A percentile compares a stretch with the other conserved stretches of the same genome.
Conservation (phyloP, 2,797 vertebrate species). For the Ambastaia sidthimunki region DNA sequence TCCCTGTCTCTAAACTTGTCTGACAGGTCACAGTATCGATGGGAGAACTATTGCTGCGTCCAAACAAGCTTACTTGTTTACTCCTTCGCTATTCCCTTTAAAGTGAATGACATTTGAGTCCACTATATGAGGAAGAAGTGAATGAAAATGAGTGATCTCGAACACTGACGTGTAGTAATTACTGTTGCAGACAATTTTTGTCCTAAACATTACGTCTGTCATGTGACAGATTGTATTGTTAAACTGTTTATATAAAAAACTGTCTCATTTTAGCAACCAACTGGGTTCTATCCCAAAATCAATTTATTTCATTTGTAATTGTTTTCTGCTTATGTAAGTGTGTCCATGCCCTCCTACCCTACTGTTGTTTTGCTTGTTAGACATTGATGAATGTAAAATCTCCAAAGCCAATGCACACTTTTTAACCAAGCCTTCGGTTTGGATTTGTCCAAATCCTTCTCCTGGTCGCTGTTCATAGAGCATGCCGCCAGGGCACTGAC, state of each 20-base stretch:
- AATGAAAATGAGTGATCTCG: neutral
- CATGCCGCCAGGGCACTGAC: conserved; percentile 75
- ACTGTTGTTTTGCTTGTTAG: conserved; percentile 41
- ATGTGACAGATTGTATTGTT: too few species aligned
- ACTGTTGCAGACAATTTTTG: neutral
- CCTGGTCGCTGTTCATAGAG: conserved; percentile 72
- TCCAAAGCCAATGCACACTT: conserved; percentile 56
- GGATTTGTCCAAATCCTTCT: conserved; percentile 76
- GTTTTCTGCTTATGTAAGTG: conserved; percentile 39
- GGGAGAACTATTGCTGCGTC: neutral
- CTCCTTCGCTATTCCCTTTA: neutral
- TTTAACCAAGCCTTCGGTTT: conserved; percentile 62
- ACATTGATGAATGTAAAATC: conserved; percentile 55
- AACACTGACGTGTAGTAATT: neutral
- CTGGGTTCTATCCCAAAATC: neutral
- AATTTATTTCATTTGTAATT: neutral
- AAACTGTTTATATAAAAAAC: neutral
- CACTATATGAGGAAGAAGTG: neutral
- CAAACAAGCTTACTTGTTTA: too few species aligned
- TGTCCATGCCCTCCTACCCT: conserved; percentile 29
- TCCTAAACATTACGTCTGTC: neutral
- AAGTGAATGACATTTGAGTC: neutral
- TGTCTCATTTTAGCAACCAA: neutral
- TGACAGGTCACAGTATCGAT: conserved; percentile 1
- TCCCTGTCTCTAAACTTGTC: neutral